Base-by-base conservation (phyloP, 2,113 vertebrate species). In the Gadus macrocephalus region DNA sequence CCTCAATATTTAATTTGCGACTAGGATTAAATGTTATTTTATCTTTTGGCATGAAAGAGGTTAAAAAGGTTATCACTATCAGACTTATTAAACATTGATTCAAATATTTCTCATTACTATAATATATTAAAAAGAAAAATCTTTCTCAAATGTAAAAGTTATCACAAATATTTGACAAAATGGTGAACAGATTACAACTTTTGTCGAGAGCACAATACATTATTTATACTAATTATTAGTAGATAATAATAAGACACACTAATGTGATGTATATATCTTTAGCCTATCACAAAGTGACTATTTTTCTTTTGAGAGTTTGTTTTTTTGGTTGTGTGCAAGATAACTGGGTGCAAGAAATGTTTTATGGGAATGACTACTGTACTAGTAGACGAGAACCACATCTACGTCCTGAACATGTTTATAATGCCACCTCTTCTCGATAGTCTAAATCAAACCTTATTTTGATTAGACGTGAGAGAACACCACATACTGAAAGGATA, bases 291-390 rank as follows among this genome's bases (percentile, higher is more conserved):
- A 8, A 65, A 38, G 35, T 38, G 27, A 69, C 5, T 15, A 15
- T 27, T 31, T 62, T 62, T 2, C 67, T 64, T 77, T 79, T 71
- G 63, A 55, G 66, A 68, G 76, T 69, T 5, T 3, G 5, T n/a
- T n/a, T 89, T 81, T 78, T 71, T 84, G 81, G 68, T 85, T 88
- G 89, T 86, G 70, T 74, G 59, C 28, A 74, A 85, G 87, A 88
- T 89, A 90, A 80, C 76, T 72, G 73, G 82, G 88, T 92, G 92
- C 91, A 90, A 89, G 87, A 79, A 25, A 49, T 49, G 69, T 67
- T 76, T 81, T 70, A 70, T 63, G 77, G 68, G 73, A 76, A 85
- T 86, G 25, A 25, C 31, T 35, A 35, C 31, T 35, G 31, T 35
- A 35, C 6, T 35, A 35, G 4, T 35, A 35, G 31, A 35, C 31